A percentile compares a stretch with the other conserved stretches of the same genome.
Conservation (phyloP, 2,888 invertebrate genomes). For the Pristionchus fissidentatus region DNA sequence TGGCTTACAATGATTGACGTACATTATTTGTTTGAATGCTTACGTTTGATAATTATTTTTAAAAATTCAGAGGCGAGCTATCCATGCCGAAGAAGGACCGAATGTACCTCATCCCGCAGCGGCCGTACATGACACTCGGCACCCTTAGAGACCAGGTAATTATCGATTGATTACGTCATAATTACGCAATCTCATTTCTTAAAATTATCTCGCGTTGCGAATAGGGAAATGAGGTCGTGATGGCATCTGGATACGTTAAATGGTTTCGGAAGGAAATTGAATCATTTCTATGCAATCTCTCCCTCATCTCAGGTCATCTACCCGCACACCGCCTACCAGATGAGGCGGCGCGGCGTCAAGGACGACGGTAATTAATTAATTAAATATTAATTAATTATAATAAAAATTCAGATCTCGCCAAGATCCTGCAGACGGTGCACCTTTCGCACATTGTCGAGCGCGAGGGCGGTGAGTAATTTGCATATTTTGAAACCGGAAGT, state of each 20-base stretch:
- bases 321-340: constrained; percentile 91
- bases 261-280: neutral
- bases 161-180: constrained; percentile 48
- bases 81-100: constrained; percentile 71
- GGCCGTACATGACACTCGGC: constrained; percentile 98
- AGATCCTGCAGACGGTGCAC: constrained; percentile 84
- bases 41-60: neutral
- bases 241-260: neutral
- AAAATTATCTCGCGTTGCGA: neutral
- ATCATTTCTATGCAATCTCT: neutral
- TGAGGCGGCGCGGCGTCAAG: constrained; percentile 83
- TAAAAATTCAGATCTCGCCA: constrained; percentile 81
- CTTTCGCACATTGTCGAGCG: constrained; percentile 80
- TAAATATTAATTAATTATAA: neutral
- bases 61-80: constrained; percentile 54
- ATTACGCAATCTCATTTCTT: neutral
- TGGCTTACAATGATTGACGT: too few species aligned
- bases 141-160: constrained; percentile 90
- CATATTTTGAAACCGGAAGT: too few species aligned
- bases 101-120: constrained; percentile 79
- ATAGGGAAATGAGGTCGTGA: neutral
- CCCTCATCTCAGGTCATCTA: constrained; percentile 85
- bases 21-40: neutral
- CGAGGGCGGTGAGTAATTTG: constrained; percentile 65
- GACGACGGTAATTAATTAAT: constrained; percentile 80